Evolutionary conservation across 2,113 vertebrate genomes (phyloP).

Genomic region (Cyphomyrus discorhynchus): DNA sequence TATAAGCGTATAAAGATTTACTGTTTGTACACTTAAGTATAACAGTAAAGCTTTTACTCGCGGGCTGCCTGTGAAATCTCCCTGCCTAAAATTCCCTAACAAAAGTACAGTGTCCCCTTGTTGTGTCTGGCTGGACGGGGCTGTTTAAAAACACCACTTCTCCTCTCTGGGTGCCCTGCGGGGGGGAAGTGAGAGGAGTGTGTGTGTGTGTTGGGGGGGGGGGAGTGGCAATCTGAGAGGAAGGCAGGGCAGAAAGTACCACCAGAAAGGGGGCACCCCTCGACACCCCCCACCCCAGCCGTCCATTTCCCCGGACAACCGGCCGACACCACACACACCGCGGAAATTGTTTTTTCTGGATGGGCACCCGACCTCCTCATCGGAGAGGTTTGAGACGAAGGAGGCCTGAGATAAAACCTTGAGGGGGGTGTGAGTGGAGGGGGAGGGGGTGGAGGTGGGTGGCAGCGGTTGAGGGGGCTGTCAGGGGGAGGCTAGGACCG

Average conservation of each 20-base stretch:
- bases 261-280: neutral
- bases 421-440: neutral
- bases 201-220: neutral
- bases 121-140: neutral
- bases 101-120: neutral
- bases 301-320: neutral
- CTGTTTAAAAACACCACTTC: slow-evolving; percentile 11
- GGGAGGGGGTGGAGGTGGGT: neutral
- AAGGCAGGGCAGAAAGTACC: neutral
- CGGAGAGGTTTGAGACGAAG: slow-evolving; percentile 1
- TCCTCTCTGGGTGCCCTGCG: neutral
- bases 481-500: slow-evolving; percentile 5
- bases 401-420: neutral
- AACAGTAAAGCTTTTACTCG: neutral
- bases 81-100: neutral
- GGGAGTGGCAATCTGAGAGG: neutral
- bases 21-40: neutral
- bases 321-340: neutral
- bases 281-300: neutral
- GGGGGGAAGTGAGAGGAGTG: slow-evolving; percentile 18
- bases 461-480: neutral
- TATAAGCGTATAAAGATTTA: neutral
- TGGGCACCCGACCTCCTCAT: neutral
- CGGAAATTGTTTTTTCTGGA: too few relatives aligned
- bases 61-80: neutral